Conservation (phyloP, 2,888 invertebrate species). For the Anthophora plumipes region DNA sequence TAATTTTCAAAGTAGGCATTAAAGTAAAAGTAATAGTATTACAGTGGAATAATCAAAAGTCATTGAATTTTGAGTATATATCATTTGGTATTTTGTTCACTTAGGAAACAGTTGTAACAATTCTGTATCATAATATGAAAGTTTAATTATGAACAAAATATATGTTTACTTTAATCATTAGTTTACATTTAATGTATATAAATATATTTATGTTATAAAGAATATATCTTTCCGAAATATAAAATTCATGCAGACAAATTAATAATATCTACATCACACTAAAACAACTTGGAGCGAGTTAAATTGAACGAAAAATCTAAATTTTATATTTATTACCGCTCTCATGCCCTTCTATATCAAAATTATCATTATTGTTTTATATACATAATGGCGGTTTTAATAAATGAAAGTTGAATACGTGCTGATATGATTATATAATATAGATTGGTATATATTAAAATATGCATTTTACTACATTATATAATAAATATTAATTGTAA, state of each 20-base stretch:
- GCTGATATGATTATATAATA: conserved; percentile 18
- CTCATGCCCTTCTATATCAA: neutral
- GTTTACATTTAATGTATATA: neutral
- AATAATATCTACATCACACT: neutral
- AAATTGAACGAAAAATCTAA: neutral
- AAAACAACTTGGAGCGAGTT: neutral
- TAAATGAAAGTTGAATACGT: conserved; percentile 20
- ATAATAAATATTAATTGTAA: conserved; percentile 29
- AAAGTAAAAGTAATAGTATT: neutral
- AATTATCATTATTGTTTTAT: conserved; percentile 2
- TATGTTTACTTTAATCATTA: neutral
- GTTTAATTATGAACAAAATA: conserved; percentile 8
- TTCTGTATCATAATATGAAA: conserved; percentile 17
- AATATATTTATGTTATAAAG: conserved; percentile 13
- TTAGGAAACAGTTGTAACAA: conserved; percentile 10
- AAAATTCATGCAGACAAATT: too few relatives aligned
- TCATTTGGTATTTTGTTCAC: conserved; percentile 13
- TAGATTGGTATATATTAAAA: conserved; percentile 56
- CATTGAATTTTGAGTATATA: neutral
- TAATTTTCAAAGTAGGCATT: neutral
- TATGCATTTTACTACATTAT: conserved; percentile 30
- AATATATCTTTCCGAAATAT: neutral
- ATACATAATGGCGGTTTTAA: conserved; percentile 7
- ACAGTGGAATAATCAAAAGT: neutral
- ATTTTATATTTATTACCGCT: neutral